Base-by-base conservation (phyloP, 2,113 vertebrate genomes). In the Neodontobutis hainanensis region DNA sequence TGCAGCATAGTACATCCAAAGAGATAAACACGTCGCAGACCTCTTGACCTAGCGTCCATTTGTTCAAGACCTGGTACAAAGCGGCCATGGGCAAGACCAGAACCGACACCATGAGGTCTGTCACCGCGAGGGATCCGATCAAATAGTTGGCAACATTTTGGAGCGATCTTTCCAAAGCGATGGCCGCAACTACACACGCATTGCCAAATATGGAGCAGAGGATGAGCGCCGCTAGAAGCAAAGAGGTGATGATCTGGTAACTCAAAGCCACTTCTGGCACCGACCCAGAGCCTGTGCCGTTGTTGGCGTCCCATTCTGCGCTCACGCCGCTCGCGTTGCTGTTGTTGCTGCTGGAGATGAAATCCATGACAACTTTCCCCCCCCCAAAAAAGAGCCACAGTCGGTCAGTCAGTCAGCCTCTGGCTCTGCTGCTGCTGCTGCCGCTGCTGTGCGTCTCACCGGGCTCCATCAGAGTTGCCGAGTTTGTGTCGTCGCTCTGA, bases 131-230 rank as follows among this genome's bases (percentile, higher is more conserved):
- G 0, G 97, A 99, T 47, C 97, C 96, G 86, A 99, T 99, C 61
- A 99, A 93, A 87, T 99, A 99, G 92, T 98, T 98, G 65, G 96
- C 96, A 77, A 99, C 97, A 50, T 96, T 99, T 88, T 99, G 97
- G 83, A 99, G 94, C 77, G 95, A 96, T 81, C 96, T 94, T 88
- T 99, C 97, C 90, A 98, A 77, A 63, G 94, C 94, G 81, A 99
- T 97, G 68, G 96, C 96, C 0, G 96, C 95, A 74, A 99, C 94
- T 77, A 99, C 97, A 85, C 95, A 99, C 12, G 96, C 94, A 84
- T 99, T 99, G 69, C 97, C 97, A 73, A 96, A 93, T 72, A 96
- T 93, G 8, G 97, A 94, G 80, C 95, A 97, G 63, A 98, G 92
- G 70, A 99, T 98, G 47, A 99, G 94, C 0, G 94, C 92, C 55